phyloP scores from a whole-genome alignment of 2,797 vertebrate genomes.

The Hapalemur alaotrensis region DNA sequence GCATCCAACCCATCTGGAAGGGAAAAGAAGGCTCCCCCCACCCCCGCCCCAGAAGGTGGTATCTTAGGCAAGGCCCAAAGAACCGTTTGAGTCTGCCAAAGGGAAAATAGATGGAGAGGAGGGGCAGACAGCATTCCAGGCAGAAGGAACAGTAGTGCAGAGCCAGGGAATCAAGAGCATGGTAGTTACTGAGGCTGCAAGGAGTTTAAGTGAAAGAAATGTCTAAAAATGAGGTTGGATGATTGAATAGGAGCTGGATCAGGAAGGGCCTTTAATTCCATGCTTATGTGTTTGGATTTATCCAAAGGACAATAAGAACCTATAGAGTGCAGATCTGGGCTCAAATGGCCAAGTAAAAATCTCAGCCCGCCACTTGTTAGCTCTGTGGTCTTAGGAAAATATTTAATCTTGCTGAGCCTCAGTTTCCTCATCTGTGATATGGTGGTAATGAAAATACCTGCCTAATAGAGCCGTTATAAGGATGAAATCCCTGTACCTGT shows the following conservation, averaged over 20 bases:
- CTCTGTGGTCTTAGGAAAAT: background rate
- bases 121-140: background rate
- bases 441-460: background rate
- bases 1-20: background rate
- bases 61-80: background rate
- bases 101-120: background rate
- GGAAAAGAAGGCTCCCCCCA: background rate
- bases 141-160: background rate
- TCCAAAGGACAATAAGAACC: background rate
- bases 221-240: background rate
- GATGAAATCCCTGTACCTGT: background rate
- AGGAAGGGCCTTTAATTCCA: background rate
- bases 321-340: background rate
- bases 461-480: background rate
- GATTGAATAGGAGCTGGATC: background rate
- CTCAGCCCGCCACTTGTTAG: background rate
- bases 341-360: background rate
- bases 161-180: background rate
- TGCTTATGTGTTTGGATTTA: background rate
- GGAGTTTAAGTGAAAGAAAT: background rate
- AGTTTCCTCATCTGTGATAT: slow-evolving; percentile 8
- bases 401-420: background rate
- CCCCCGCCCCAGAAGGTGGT: background rate
- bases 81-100: background rate
- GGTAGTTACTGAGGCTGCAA: background rate